Base-by-base conservation (phyloP, 2,888 invertebrate genomes). In the Dynastes grantii region DNA sequence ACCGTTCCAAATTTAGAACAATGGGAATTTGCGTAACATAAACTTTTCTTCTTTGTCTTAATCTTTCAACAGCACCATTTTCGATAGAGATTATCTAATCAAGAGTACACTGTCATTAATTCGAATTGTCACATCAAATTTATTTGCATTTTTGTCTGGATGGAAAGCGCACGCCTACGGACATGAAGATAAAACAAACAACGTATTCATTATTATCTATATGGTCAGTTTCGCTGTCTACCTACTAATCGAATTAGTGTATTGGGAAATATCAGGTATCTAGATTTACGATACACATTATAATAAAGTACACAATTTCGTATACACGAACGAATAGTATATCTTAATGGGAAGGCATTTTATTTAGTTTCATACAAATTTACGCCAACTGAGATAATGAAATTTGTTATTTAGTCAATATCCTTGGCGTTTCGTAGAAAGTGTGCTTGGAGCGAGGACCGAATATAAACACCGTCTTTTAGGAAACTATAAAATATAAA, bases 71-170 rank as follows among this genome's bases (percentile, higher is more conserved):
- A 29, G 16, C 27, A 51, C 49, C 29, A 68, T 27, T 9, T 51
- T 68, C 68, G 51, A 68, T 53, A 68, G 51, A 51, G 68, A 68
- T 68, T 68, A 68, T 68, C 68, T 68, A 68, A 68, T 68, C 49
- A 9, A 22, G 16, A 27, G 49, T 29, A 27, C 45, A 6, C 51
- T 45, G 51, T 29, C 22, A 51, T 49, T 68, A 68, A 68, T 68
- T 68, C 51, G 22, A 51, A 49, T 49, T 49, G 9, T 40, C 68
- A 68, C 29, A 68, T 51, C 22, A 68, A 68, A 68, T 51, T 49
- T 51, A 49, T 68, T 68, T 27, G 27, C 8, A 29, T 68, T 49
- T 45, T 68, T 68, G 22, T 11, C 40, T 40, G 2, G 37, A 40
- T 16, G 29, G n/a, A 68, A 27, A 49, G 51, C 29, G 29, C 49